These are phyloP conservation scores for Clunio marinus DNA, from an alignment of 2,888 invertebrate species.

Conservation along the genomic window DNA sequence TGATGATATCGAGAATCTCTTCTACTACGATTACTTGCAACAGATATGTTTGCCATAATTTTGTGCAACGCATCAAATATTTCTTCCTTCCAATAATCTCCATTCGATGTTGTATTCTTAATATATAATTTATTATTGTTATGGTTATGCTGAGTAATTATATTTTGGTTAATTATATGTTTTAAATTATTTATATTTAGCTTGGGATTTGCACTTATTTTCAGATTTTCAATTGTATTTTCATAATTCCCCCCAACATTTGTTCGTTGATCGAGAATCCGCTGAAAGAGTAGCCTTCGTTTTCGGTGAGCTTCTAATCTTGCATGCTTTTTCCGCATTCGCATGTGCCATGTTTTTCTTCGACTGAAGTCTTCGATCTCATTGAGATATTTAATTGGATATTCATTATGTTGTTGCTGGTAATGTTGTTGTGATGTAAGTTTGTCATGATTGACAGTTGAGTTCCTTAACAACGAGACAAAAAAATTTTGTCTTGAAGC, in stretches of 20 bases:
- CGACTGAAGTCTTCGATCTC: conserved; percentile 12
- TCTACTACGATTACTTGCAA: conserved; percentile 31
- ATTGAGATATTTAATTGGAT: conserved; percentile 23
- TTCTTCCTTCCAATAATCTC: conserved; percentile 7
- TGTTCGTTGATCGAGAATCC: conserved; percentile 1
- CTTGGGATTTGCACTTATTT: conserved; percentile 20
- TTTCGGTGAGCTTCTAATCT: conserved; percentile 40
- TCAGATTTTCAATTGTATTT: neutral
- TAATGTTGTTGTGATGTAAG: conserved; percentile 39
- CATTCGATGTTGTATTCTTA: conserved; percentile 36
- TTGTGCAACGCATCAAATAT: conserved; percentile 21
- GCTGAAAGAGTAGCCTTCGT: conserved; percentile 14
- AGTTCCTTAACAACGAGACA: conserved; percentile 22
- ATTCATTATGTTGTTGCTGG: conserved; percentile 39
- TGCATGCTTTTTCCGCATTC: conserved; percentile 33
- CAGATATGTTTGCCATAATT: conserved; percentile 25
- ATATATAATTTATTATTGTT: conserved; percentile 24
- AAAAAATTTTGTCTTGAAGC: conserved; percentile 16
- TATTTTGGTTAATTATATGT: conserved; percentile 22
- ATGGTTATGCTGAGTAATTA: conserved; percentile 38
- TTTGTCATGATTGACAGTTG: conserved; percentile 30
- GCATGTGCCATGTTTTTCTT: conserved; percentile 32
- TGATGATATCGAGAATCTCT: conserved; percentile 28
- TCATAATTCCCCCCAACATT: neutral
- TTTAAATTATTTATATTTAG: conserved; percentile 35